A percentile compares a stretch with the other conserved stretches of the same genome.
Conservation (phyloP, 2,888 invertebrate species). For the Aethes cnicana region DNA sequence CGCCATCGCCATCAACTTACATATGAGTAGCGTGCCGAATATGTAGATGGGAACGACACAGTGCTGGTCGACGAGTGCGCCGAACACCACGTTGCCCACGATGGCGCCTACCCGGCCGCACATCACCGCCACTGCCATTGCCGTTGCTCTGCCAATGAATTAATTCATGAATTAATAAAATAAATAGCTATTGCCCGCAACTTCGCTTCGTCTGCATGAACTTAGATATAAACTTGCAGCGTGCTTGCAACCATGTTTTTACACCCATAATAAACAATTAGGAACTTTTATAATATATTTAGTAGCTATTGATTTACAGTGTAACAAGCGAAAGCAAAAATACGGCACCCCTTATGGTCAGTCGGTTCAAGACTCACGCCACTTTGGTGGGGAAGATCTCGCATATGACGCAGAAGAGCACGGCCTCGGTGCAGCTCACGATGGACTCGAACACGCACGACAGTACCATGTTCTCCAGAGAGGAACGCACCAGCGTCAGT, state of each 20-base stretch:
- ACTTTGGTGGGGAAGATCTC: slow-evolving; percentile 83
- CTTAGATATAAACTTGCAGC: too few species aligned
- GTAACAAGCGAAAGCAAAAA: too few species aligned
- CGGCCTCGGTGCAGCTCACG: slow-evolving; percentile 83
- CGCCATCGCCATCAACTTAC: slow-evolving; percentile 61
- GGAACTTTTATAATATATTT: too few species aligned
- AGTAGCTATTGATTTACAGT: too few species aligned
- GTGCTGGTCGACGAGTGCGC: slow-evolving; percentile 79
- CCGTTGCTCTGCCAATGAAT: slow-evolving; percentile 81
- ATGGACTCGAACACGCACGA: slow-evolving; percentile 84
- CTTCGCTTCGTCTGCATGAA: too few species aligned
- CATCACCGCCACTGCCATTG: slow-evolving; percentile 83
- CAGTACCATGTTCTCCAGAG: slow-evolving; percentile 77
- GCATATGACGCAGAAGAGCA: slow-evolving; percentile 83
- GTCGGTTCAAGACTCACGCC: too few species aligned
- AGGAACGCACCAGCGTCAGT: slow-evolving; percentile 79
- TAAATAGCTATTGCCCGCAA: too few species aligned
- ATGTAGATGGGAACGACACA: slow-evolving; percentile 83
- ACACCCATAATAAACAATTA: too few species aligned
- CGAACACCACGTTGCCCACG: slow-evolving; percentile 83
- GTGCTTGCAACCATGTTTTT: too few species aligned
- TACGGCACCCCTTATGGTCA: too few species aligned
- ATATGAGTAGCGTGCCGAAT: slow-evolving; percentile 80
- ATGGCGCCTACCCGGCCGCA: slow-evolving; percentile 83
- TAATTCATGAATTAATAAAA: too few species aligned